Base-by-base conservation (phyloP, 2,113 vertebrate species). In the Esox niger region DNA sequence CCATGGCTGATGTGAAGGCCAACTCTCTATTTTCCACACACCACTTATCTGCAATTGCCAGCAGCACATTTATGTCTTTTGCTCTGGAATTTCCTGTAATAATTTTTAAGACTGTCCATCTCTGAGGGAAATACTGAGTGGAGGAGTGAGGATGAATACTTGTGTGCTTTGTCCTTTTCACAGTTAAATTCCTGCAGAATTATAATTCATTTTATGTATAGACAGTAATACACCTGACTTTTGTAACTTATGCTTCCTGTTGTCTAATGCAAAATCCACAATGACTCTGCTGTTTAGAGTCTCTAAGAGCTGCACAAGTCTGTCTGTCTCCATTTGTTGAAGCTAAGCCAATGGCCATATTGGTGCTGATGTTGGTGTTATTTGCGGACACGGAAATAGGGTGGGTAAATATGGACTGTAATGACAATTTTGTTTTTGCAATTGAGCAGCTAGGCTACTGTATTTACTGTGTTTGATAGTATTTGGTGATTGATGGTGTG, bases 11-110 rank as follows among this genome's bases (percentile, higher is more conserved):
- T 62, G 66, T 62, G 66, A 59, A 30, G 54, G 69, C 2, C 52
- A 46, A 59, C 10, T 49, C 15, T 6, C 11, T 7, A 1, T 31
- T 61, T 61, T 61, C 30, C 13, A 35, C 32, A 27, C 46, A 20
- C 26, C 54, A 38, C 65, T 43, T 17, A 6, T 46, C 35, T 9
- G n/a, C n/a, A 8, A 35, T 21, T 30, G 33, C 21, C 54, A 64
- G 63, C 69, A 0, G 2, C 13, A 56, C 38, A 57, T 27, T 57
- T 59, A n/a, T 43, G 9, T 21, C 30, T 25, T 68, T 60, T 25
- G 58, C 67, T 23, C 57, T 66, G 78, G 80, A 75, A 86, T 82
- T 77, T 85, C 82, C 81, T 82, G 72, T 61, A 1, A 8, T n/a
- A 52, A 43, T 56, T 62, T 43, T 69, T 15, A 43, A 43, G 3